A percentile compares a stretch with the other conserved stretches of the same genome.
Conservation (phyloP, 2,113 vertebrate species). For the Sprattus sprattus region DNA sequence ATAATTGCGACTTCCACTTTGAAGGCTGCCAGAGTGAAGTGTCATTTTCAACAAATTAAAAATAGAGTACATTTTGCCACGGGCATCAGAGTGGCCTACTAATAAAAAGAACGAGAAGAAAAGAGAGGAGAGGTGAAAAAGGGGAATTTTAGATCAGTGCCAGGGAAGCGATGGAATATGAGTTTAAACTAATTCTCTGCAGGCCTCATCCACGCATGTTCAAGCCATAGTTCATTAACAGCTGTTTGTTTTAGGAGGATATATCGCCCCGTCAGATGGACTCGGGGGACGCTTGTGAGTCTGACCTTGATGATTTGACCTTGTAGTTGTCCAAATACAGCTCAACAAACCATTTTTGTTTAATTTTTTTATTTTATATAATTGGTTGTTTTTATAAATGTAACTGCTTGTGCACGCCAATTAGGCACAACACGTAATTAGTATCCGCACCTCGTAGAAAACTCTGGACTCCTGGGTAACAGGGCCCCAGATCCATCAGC, state of each 20-base stretch:
- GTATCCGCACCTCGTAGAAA: neutral
- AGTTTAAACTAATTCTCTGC: constrained; percentile 41
- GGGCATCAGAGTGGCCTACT: constrained; percentile 49
- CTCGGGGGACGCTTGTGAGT: neutral
- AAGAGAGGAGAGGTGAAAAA: constrained; percentile 43
- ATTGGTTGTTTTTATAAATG: neutral
- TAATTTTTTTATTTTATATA: neutral
- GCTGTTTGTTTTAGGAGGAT: constrained; percentile 28
- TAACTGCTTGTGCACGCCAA: neutral
- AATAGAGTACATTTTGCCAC: constrained; percentile 44
- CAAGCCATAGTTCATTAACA: constrained; percentile 25
- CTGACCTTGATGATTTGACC: neutral
- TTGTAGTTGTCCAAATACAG: neutral
- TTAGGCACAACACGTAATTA: neutral
- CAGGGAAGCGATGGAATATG: constrained; percentile 35
- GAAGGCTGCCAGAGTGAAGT: constrained; percentile 38
- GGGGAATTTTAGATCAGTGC: constrained; percentile 48
- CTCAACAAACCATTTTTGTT: neutral
- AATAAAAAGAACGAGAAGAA: neutral
- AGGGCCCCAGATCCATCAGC: constrained; percentile 10
- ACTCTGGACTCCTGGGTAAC: neutral
- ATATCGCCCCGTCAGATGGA: neutral
- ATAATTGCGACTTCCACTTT: constrained; percentile 44
- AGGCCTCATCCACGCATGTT: constrained; percentile 29
- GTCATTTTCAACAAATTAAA: constrained; percentile 49